Base-by-base conservation (phyloP, 2,888 invertebrate genomes). In the Drosophila eohydei region DNA sequence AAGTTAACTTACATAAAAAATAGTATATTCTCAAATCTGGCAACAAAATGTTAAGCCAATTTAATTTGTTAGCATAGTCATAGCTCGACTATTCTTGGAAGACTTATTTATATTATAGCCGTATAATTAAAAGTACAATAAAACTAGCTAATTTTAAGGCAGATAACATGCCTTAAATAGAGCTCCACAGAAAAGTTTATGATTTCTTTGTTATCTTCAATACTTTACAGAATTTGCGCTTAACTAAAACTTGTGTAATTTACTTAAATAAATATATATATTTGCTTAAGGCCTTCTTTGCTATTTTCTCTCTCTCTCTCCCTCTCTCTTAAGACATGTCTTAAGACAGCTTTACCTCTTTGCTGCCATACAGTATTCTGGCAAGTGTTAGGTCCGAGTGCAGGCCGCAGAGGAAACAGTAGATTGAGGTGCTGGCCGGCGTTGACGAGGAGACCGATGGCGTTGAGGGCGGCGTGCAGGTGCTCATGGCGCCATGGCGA, bases 381-480 rank as follows among this genome's bases (percentile, higher is more conserved):
- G 97, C 97, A 76, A 97, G 93, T 70, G 97, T 97, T 91, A 97
- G 94, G 94, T 97, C 97, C 54, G 97, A 97, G 93, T 97, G 97
- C 79, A 97, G 94, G 48, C 97, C 97, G 93, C 97, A 97, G 76
- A 97, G 94, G 93, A 97, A 97, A 92, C 97, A 97, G 93, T 97
- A 97, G 85, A 97, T 97, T 59, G 97, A 96, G 89, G 96, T 96
- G 87, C 96, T 96, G 77, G 95, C 95, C 93, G 94, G 92, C 64
- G 93, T 92, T 40, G 93, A 92, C 78, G 96, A 93, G 80, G 96
- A 93, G 87, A 96, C 96, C 60, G 96, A 96, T 89, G 96, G 95
- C 80, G 96, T 96, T 85, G 95, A 96, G 74, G 96, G 96, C 61
- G 96, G 96, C 61, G 96, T 96, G 81, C 95, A 95, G 85, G 96